phyloP scores from a whole-genome alignment of 2,797 vertebrate genomes.

The Pantherophis alleghaniensis region DNA sequence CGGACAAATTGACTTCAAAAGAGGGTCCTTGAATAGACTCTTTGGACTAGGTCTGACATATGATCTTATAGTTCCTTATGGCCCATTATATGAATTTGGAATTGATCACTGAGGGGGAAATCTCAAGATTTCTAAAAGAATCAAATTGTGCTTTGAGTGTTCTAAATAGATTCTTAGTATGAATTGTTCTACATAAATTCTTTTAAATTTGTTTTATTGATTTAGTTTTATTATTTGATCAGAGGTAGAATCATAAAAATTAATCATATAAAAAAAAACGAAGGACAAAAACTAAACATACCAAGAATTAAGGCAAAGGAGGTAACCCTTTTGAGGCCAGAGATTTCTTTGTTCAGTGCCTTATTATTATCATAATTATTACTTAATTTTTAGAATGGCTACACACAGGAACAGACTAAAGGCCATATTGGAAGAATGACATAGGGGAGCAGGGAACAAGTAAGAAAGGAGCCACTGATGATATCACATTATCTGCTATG shows the following conservation, averaged over 20 bases:
- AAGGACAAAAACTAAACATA: background rate
- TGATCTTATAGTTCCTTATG: background rate
- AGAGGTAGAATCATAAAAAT: background rate
- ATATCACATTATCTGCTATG: background rate
- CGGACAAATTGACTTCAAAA: background rate
- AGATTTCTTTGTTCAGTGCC: background rate
- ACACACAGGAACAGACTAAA: background rate
- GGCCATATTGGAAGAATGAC: background rate
- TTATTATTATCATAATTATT: no score
- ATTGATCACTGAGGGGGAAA: background rate
- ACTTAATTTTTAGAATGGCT: background rate
- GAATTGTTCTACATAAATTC: background rate
- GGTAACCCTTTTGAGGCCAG: background rate
- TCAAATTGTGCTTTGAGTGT: background rate
- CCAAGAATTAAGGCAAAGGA: background rate
- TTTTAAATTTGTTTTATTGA: background rate
- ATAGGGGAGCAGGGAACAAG: background rate
- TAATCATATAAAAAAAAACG: background rate
- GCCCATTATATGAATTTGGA: background rate
- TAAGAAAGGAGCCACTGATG: background rate
- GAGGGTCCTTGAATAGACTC: background rate
- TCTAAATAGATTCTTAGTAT: background rate
- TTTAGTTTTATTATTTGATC: background rate
- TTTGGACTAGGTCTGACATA: background rate
- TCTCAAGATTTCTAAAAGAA: background rate